Evolutionary conservation across 2,113 vertebrate genomes (phyloP), one percentile per base, ranked within the genome.

Genomic region (Castor canadensis): DNA sequence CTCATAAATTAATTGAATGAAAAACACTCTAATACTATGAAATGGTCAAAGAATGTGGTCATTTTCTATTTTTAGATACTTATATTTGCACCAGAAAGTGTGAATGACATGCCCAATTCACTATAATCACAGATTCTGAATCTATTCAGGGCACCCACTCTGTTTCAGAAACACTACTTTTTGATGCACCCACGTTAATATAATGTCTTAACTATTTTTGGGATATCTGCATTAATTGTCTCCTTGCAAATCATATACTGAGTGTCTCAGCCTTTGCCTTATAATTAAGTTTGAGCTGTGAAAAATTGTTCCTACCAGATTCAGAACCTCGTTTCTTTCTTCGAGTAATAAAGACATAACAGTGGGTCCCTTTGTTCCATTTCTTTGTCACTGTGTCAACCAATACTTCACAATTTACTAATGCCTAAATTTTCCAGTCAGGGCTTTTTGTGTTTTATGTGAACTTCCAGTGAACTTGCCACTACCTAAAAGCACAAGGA

Each of bases 401-500:
- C 35, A 94, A 40, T 71, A 69, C 64, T 93, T 94, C 45, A 71
- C 56, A 75, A 60, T 88, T 79, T 91, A 60, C 54, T 40, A 69
- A 75, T 17, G 60, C 40, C 62, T 40, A 30, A 24, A 15, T 60
- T 73, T 75, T 8, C 45, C 26, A 75, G 62, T 35, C 38, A 54
- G 40, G 4, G 3, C 6, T 49, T 86, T 89, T n/a, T 38, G 66
- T 35, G 12, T 56, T 75, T 89, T 9, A 54, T 60, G 52, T 83
- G 91, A 93, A 94, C 69, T 56, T 56, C 11, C 38, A 20, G 43
- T 75, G 93, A 96, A 80, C 86, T 77, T 45, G 7, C n/a, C 32
- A 71, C 54, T 52, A 24, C 66, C 66, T 58, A 35, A 95, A 86
- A 75, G 56, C 49, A 54, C 15, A 15, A 32, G 47, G 15, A 20